Evolutionary conservation across 2,113 vertebrate species (phyloP).

Genomic region (Hemiprocne comata): DNA sequence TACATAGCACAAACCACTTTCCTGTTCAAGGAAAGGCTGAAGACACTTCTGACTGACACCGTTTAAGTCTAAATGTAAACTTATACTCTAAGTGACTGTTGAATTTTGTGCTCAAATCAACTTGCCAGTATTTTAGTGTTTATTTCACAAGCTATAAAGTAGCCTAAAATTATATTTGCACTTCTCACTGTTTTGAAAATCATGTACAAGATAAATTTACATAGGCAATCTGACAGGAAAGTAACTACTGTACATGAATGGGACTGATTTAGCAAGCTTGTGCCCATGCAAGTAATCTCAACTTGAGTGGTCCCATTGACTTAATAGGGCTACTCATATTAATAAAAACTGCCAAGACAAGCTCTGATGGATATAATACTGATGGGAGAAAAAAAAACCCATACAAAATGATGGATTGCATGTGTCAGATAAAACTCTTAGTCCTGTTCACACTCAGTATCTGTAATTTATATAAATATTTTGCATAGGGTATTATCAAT

Average conservation of each 20-base stretch:
- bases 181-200: background rate
- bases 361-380: background rate
- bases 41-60: background rate
- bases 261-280: background rate
- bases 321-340: background rate
- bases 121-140: background rate
- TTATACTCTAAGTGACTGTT: background rate
- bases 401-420: background rate
- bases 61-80: background rate
- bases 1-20: background rate
- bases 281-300: background rate
- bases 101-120: background rate
- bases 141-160: background rate
- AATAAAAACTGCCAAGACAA: background rate
- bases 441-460: background rate
- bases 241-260: background rate
- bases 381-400: background rate
- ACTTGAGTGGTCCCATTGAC: background rate
- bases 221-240: background rate
- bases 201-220: background rate
- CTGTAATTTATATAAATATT: background rate
- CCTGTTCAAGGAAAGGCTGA: background rate
- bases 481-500: background rate
- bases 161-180: background rate
- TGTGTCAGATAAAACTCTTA: background rate